A percentile compares a stretch with the other conserved stretches of the same genome.
phyloP scores from a whole-genome alignment of 2,113 vertebrate species.

The Heteronetta atricapilla region DNA sequence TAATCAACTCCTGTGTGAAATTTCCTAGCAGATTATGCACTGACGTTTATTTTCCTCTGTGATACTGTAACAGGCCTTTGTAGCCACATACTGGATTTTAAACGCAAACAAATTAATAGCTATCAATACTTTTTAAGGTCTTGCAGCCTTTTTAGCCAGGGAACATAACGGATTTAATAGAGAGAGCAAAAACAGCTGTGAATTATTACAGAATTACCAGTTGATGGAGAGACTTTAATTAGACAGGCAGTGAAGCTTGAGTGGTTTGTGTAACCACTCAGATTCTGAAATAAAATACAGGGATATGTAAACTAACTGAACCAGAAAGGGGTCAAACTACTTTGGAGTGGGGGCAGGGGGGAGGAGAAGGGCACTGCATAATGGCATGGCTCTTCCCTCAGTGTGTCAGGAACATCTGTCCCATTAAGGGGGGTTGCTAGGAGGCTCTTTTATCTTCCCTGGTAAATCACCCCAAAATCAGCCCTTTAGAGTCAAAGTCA shows the following conservation, averaged over 20 bases:
- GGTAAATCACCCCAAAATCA: conserved; percentile 44
- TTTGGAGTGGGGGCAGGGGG: neutral
- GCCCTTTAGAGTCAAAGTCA: neutral
- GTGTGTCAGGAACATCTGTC: conserved; percentile 24
- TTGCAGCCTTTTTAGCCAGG: conserved; percentile 34
- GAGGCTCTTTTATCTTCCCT: conserved; percentile 7
- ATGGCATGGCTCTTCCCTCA: conserved; percentile 1
- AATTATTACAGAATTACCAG: conserved; percentile 39
- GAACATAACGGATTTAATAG: conserved; percentile 37
- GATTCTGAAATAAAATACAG: conserved; percentile 8
- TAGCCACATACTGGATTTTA: conserved; percentile 66
- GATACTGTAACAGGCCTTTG: conserved; percentile 53
- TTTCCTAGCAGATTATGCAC: conserved; percentile 66
- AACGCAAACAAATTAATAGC: conserved; percentile 64
- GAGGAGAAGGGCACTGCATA: neutral
- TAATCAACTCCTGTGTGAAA: conserved; percentile 57
- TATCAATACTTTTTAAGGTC: conserved; percentile 56
- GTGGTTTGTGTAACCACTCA: neutral
- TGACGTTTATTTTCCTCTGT: conserved; percentile 67
- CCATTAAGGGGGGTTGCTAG: neutral
- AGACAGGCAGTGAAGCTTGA: neutral
- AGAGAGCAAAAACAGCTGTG: conserved; percentile 39
- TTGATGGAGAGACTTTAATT: conserved; percentile 35
- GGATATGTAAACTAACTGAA: conserved; percentile 14
- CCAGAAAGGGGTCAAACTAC: conserved; percentile 22